Percentiles rank a stretch among this genome's conserved stretches.
phyloP scores from a whole-genome alignment of 2,113 vertebrate species.

The Brevimyrus niger region DNA sequence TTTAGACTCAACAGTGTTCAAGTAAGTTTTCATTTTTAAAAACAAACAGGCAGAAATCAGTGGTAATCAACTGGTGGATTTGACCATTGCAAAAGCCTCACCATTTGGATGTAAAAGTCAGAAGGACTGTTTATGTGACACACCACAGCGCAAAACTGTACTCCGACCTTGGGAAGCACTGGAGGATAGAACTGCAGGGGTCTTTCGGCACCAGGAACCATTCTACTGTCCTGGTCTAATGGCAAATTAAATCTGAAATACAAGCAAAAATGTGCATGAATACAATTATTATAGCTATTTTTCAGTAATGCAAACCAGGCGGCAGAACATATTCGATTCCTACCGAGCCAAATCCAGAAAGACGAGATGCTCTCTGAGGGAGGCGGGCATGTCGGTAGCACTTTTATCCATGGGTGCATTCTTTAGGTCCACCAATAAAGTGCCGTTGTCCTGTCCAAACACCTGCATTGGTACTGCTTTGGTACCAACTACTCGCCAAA shows the following conservation, averaged over 20 bases:
- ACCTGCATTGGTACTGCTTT: constrained; percentile 69
- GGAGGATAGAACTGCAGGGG: constrained; percentile 60
- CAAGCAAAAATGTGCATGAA: not conserved
- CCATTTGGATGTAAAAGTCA: constrained; percentile 83
- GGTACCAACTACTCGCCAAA: constrained; percentile 66
- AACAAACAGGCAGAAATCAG: not conserved
- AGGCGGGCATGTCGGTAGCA: constrained; percentile 59
- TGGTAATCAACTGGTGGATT: not conserved
- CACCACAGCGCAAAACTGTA: constrained; percentile 60
- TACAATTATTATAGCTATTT: not conserved
- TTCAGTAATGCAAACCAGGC: not conserved
- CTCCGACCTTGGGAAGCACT: constrained; percentile 54
- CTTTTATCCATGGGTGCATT: constrained; percentile 65
- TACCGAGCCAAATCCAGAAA: constrained; percentile 83
- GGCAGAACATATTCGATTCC: not conserved
- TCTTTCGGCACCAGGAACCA: constrained; percentile 28
- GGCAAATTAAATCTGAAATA: constrained; percentile 51
- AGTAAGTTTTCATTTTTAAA: not conserved
- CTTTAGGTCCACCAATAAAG: constrained; percentile 80
- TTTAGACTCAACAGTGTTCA: not conserved
- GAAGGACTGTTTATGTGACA: constrained; percentile 70
- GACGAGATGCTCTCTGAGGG: constrained; percentile 77
- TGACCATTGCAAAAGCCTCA: constrained; percentile 40
- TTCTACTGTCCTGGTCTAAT: constrained; percentile 18
- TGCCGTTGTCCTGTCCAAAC: constrained; percentile 65